Evolutionary conservation across 2,113 vertebrate species (phyloP), one percentile per base, ranked within the genome.

Genomic region (Seriola aureovittata): DNA sequence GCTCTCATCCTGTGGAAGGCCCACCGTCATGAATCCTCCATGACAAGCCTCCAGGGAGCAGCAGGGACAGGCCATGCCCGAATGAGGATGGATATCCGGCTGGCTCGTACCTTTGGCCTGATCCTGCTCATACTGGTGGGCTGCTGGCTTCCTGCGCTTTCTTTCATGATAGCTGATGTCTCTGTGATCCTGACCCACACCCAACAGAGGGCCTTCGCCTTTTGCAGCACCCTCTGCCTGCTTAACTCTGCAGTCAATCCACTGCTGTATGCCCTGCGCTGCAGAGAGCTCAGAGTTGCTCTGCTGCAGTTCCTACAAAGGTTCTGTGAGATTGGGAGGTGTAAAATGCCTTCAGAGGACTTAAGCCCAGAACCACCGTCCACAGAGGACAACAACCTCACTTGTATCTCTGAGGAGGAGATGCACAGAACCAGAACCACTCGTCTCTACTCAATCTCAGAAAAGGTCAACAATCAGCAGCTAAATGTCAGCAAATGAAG

Each of bases 231-330:
- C 46, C 96, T 99, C 52, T 99, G 97, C 80, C 94, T 99, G 32
- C 85, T 97, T 73, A 97, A 99, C 91, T 98, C 97, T 29, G 93
- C 96, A 80, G 91, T 97, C 71, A 98, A 99, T 89, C 97, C 97
- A 0, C 65, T 98, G 46, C 95, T 99, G 40, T 99, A 99, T 0
- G 97, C 96, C 36, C 93, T 97, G 75, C 58, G 96, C 29, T 98
- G 97, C 86, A 86, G 94, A 80, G 97, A 98, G 85, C 90, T 99
- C 0, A 93, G 88, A 60, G 13, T 85, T 2, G 94, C 92, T 25
- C 66, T 94, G 32, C 19, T 83, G 62, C 81, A 54, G 48, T 7
- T 89, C 16, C 13, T 90, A 14, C 71, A 70, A 48, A 70, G 42
- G 63, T 19, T 92, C 59, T 74, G 70, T 58, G 46, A 23, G 46